Evolutionary conservation across 2,113 vertebrate genomes (phyloP).

Genomic region (Tragelaphus scriptus): DNA sequence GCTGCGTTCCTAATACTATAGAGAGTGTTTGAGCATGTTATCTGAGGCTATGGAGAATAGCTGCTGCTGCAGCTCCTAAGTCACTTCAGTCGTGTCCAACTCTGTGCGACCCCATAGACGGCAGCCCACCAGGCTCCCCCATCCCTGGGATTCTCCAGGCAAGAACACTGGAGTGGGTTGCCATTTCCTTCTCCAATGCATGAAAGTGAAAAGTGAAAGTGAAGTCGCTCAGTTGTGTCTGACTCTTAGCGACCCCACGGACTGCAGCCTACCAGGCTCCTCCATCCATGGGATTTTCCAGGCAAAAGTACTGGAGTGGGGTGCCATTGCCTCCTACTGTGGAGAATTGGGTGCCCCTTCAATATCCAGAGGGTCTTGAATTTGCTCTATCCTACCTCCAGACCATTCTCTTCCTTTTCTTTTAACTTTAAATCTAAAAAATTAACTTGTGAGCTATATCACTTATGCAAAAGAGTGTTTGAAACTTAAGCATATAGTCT

Average conservation of each 20-base stretch:
- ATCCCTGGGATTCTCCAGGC: too few species aligned
- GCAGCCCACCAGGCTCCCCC: too few species aligned
- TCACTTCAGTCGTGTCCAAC: accelerated
- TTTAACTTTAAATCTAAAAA: neutral
- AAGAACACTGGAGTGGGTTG: too few species aligned
- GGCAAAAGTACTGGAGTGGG: too few species aligned
- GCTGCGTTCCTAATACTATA: neutral
- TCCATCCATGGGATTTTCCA: too few species aligned
- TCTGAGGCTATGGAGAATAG: neutral
- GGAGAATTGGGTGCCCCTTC: neutral
- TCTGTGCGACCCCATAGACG: accelerated
- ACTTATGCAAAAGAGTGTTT: neutral
- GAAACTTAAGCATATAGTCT: neutral
- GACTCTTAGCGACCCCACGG: too few species aligned
- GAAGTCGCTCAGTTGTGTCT: too few species aligned
- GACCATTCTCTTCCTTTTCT: neutral
- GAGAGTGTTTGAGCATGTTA: neutral
- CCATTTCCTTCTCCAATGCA: too few species aligned
- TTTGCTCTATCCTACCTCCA: neutral
- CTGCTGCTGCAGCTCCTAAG: too few species aligned
- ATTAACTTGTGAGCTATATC: neutral
- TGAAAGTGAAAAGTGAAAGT: too few species aligned
- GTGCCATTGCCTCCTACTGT: too few species aligned
- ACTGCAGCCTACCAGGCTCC: too few species aligned
- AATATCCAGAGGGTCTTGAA: neutral